A percentile compares a stretch with the other conserved stretches of the same genome.
These are phyloP conservation scores for Lasiommata megera DNA, from an alignment of 2,888 invertebrate species.

Conservation along the genomic window DNA sequence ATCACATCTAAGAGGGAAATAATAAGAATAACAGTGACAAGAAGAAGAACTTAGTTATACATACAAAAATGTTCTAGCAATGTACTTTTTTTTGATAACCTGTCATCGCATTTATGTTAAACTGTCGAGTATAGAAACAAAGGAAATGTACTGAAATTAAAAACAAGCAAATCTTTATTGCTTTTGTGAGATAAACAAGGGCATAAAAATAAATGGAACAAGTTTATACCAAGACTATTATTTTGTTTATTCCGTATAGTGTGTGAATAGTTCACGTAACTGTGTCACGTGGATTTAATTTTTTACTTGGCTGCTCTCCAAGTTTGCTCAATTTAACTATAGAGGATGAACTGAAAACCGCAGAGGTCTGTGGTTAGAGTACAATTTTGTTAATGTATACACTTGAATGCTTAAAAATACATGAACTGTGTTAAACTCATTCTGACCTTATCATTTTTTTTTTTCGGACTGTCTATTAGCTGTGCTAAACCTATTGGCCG, in stretches of 20 bases:
- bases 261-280: conserved; percentile 36
- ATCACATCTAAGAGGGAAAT: too few relatives aligned
- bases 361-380: neutral
- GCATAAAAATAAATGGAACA: conserved; percentile 30
- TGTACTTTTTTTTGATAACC: too few relatives aligned
- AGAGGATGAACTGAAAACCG: neutral
- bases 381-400: neutral
- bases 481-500: too few relatives aligned
- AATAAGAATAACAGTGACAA: too few relatives aligned
- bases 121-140: too few relatives aligned
- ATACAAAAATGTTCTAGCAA: too few relatives aligned
- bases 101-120: too few relatives aligned
- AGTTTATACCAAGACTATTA: conserved; percentile 36
- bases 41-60: too few relatives aligned
- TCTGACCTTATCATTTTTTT: too few relatives aligned
- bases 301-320: conserved; percentile 54
- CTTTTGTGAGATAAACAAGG: conserved; percentile 26
- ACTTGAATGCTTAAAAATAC: neutral
- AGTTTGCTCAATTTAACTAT: conserved; percentile 23
- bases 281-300: conserved; percentile 52
- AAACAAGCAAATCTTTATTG: conserved; percentile 13
- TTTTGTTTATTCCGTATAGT: conserved; percentile 37
- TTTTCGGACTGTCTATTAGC: too few relatives aligned
- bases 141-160: neutral
- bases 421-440: neutral